Evolutionary conservation across 1,140 invertebrate genomes (phyloP).

Genomic region (Drosophila neocordata): DNA sequence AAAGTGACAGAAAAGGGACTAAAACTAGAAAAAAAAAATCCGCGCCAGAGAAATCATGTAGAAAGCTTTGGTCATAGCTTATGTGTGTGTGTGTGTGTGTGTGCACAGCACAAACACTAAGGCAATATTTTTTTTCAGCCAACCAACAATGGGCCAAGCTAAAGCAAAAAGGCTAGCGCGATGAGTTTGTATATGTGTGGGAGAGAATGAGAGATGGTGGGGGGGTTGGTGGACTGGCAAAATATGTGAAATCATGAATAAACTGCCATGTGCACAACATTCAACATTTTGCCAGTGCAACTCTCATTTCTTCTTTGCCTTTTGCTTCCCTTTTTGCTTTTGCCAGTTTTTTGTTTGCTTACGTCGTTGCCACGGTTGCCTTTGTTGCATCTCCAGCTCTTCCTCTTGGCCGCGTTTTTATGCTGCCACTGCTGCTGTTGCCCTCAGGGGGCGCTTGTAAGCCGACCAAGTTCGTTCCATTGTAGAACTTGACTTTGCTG

Average conservation of each 20-base stretch:
- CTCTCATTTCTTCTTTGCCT: constrained; percentile 11
- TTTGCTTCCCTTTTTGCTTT: constrained; percentile 16
- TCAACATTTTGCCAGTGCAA: constrained; percentile 54
- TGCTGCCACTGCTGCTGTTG: not conserved
- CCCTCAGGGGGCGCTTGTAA: constrained; percentile 2
- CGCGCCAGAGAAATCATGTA: constrained; percentile 61
- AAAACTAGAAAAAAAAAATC: constrained; percentile 44
- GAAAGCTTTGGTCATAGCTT: constrained; percentile 50
- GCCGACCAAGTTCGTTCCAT: constrained; percentile 23
- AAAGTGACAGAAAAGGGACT: constrained; percentile 27
- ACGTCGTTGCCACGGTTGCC: constrained; percentile 5
- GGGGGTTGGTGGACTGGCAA: constrained; percentile 30
- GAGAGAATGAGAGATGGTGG: constrained; percentile 15
- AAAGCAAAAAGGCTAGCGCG: constrained; percentile 27
- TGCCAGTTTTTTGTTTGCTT: constrained; percentile 20
- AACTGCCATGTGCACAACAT: constrained; percentile 79
- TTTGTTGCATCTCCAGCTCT: constrained; percentile 30
- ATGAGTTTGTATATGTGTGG: constrained; percentile 2
- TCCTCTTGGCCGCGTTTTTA: constrained; percentile 33
- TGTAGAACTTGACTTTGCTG: constrained; percentile 63
- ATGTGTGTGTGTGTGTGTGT: constrained; percentile 19
- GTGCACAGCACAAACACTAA: constrained; percentile 41
- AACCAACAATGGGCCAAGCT: constrained; percentile 44
- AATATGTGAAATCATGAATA: constrained; percentile 82
- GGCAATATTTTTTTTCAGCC: constrained; percentile 24